These are phyloP conservation scores for Tiliacea citrago DNA, from an alignment of 2,888 invertebrate genomes.

Conservation along the genomic window DNA sequence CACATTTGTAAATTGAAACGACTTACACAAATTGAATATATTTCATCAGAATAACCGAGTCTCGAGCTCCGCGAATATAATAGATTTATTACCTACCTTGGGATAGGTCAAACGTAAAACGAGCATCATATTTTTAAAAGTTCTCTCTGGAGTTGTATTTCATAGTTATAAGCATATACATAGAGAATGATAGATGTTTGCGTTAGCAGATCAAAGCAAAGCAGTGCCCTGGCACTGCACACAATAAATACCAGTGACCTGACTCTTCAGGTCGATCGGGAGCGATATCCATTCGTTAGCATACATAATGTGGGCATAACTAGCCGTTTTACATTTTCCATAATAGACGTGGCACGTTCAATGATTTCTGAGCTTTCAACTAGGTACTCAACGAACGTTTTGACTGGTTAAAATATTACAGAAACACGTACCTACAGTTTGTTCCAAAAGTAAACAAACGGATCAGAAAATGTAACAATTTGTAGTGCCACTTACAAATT, in stretches of 20 bases:
- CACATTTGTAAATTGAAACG: slow-evolving; percentile 42
- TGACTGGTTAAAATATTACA: neutral
- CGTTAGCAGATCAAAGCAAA: slow-evolving; percentile 50
- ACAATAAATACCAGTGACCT: slow-evolving; percentile 63
- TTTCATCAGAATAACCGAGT: slow-evolving; percentile 31
- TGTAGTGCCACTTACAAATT: too few relatives aligned
- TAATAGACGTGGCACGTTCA: slow-evolving; percentile 9
- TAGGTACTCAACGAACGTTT: slow-evolving; percentile 6
- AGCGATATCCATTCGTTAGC: slow-evolving; percentile 55
- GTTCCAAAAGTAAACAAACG: neutral
- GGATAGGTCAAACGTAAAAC: slow-evolving; percentile 49
- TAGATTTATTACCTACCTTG: slow-evolving; percentile 49
- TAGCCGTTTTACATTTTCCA: slow-evolving; percentile 31
- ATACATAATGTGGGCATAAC: slow-evolving; percentile 48
- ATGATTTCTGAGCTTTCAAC: slow-evolving; percentile 37
- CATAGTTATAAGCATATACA: slow-evolving; percentile 34
- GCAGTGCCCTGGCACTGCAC: slow-evolving; percentile 12
- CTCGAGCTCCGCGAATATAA: slow-evolving; percentile 32
- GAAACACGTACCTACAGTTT: neutral
- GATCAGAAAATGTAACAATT: neutral
- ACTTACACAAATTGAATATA: slow-evolving; percentile 42
- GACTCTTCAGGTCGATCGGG: slow-evolving; percentile 57
- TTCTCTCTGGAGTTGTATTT: slow-evolving; percentile 24
- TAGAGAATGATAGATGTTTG: slow-evolving; percentile 32
- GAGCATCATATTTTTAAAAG: slow-evolving; percentile 36